These are phyloP conservation scores for Drosophila birchii DNA, from an alignment of 2,888 invertebrate species.

Conservation along the genomic window DNA sequence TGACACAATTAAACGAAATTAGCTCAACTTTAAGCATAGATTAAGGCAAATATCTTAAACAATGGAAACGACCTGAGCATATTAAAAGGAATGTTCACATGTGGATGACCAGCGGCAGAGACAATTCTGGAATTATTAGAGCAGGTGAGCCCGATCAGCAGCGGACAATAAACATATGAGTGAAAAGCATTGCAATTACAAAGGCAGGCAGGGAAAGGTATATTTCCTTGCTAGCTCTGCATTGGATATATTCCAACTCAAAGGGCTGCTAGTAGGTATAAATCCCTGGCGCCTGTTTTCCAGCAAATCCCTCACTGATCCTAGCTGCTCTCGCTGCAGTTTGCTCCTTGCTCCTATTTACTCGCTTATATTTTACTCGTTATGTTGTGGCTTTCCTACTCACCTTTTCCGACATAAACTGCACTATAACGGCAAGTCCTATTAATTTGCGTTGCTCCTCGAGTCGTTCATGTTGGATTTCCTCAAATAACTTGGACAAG, in stretches of 20 bases:
- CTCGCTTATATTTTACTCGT: neutral
- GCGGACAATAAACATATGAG: slow-evolving; percentile 1
- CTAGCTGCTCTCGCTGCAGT: neutral
- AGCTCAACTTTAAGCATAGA: slow-evolving; percentile 77
- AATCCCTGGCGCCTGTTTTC: slow-evolving; percentile 64
- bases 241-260: slow-evolving; percentile 21
- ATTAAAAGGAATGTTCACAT: slow-evolving; percentile 1
- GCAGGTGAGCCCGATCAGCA: slow-evolving; percentile 45
- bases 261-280: slow-evolving; percentile 43
- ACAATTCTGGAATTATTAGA: slow-evolving; percentile 66
- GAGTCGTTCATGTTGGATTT: slow-evolving; percentile 29
- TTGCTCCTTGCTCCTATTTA: neutral
- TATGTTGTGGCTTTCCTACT: slow-evolving; percentile 80
- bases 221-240: neutral
- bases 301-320: slow-evolving; percentile 49
- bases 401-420: slow-evolving; percentile 92
- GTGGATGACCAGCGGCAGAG: neutral
- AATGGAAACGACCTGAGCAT: slow-evolving; percentile 11
- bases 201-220: slow-evolving; percentile 36
- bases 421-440: slow-evolving; percentile 93
- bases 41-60: slow-evolving; percentile 71
- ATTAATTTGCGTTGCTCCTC: slow-evolving; percentile 89
- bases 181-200: slow-evolving; percentile 26
- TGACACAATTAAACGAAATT: slow-evolving; percentile 81
- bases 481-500: slow-evolving; percentile 60